Conservation (phyloP, 2,888 invertebrate species). For the Nesidiocoris tenuis region DNA sequence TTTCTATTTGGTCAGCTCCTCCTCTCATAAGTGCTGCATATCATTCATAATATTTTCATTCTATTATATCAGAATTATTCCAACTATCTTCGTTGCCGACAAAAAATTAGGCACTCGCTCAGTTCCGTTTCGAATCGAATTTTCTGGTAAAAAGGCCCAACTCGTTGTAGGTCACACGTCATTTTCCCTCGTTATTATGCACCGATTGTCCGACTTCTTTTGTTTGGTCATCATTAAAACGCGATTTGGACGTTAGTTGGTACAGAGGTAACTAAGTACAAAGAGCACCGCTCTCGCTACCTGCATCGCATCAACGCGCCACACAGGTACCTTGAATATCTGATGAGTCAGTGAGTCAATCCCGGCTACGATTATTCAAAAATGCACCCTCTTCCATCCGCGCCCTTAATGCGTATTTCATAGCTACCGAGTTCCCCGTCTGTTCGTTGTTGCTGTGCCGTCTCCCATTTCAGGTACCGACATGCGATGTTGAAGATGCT, state of each 20-base stretch:
- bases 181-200: neutral
- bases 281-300: neutral
- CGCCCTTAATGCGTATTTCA: conserved; percentile 47
- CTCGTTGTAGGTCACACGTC: neutral
- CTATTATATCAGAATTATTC: too few relatives aligned
- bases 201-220: neutral
- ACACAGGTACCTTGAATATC: conserved; percentile 31
- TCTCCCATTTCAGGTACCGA: too few relatives aligned
- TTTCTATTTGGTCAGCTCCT: too few relatives aligned
- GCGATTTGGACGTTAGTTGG: neutral
- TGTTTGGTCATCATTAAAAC: conserved; percentile 20
- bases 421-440: conserved; percentile 36
- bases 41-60: too few relatives aligned
- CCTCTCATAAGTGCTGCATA: too few relatives aligned
- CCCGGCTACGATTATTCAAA: conserved; percentile 47
- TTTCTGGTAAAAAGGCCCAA: neutral
- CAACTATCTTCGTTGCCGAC: too few relatives aligned
- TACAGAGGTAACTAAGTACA: neutral
- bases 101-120: too few relatives aligned
- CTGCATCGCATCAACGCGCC: neutral
- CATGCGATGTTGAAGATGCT: too few relatives aligned
- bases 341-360: conserved; percentile 44
- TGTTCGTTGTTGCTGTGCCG: too few relatives aligned
- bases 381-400: conserved; percentile 33
- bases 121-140: too few relatives aligned